phyloP scores from a whole-genome alignment of 2,888 invertebrate species.

The Dorcus hopei region DNA sequence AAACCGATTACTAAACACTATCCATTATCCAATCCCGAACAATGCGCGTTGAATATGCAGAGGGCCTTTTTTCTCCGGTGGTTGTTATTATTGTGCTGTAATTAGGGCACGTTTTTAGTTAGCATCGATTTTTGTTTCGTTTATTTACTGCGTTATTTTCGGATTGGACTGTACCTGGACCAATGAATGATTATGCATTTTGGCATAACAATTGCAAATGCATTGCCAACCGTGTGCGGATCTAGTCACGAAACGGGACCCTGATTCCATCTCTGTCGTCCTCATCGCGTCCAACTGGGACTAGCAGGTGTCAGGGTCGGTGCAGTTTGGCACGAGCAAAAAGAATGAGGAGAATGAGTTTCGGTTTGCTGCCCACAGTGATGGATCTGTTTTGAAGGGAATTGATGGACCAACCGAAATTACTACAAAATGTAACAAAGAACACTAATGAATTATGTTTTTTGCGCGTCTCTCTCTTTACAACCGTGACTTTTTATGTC shows the following conservation, averaged over 20 bases:
- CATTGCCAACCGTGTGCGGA: constrained; percentile 1
- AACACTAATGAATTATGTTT: constrained; percentile 17
- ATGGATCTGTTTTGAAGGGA: constrained; percentile 15
- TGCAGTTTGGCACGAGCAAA: constrained; percentile 1
- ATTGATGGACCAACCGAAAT: constrained; percentile 15
- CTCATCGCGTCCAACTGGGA: neutral
- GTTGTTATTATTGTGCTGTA: neutral
- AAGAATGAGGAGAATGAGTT: constrained; percentile 3
- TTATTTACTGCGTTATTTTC: neutral
- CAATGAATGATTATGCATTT: constrained; percentile 15
- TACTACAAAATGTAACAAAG: constrained; percentile 14
- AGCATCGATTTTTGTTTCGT: neutral
- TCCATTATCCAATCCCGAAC: constrained; percentile 1
- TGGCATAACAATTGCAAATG: constrained; percentile 15
- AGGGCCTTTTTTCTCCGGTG: neutral
- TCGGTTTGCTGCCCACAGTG: constrained; percentile 8
- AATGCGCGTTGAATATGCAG: constrained; percentile 9
- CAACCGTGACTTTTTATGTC: constrained; percentile 2
- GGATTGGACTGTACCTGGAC: neutral
- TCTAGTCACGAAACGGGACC: neutral
- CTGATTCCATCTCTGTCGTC: neutral
- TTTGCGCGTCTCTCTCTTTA: constrained; percentile 5
- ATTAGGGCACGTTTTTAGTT: neutral
- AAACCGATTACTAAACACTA: constrained; percentile 5
- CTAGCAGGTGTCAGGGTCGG: constrained; percentile 1